Base-by-base conservation (phyloP, 1,140 invertebrate genomes). In the Rhysida immarginata region DNA sequence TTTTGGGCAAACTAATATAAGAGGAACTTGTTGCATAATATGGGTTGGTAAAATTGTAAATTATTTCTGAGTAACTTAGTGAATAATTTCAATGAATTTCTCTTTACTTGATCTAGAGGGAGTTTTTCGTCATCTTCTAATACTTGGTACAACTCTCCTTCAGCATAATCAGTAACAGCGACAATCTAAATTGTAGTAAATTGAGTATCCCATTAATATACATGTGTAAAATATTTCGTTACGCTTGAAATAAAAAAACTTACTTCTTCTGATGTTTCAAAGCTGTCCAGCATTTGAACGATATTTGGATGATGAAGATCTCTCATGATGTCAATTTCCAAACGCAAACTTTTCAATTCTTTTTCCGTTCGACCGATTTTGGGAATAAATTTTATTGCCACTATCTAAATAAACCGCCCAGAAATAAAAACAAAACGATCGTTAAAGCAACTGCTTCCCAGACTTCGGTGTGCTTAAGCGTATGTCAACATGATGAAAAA, bases 311-410 rank as follows among this genome's bases (percentile, higher is more conserved):
- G 91, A 63, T 87, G 81, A 2, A 96, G 70, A 60, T 83, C 77
- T 59, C 83, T 76, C 72, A 95, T 91, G 58, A 96, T 94, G 64
- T 94, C 86, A 70, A 89, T 94, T 79, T 96, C 93, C 68, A 85
- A 78, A 54, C 87, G 75, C 29, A 96, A 71, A 66, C 83, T 87
- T 66, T 82, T 82, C 2, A 95, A 69, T 65, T 96, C 91, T 66
- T 85, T 86, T 18, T 77, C 74, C 24, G 80, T 82, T 65, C 81
- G 78, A 57, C 67, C 76, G 60, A 56, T 78, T 85, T 78, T 95
- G 63, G 83, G 80, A 61, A 96, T 95, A 62, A 92, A 81, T 81
- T 96, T 96, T 56, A 95, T 75, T 41, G 92, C 93, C 13, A 95
- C 87, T 57, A 85, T 78, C 66, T 81, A 80, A 16, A 23, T 5